Percentiles rank a stretch among this genome's conserved stretches.
Evolutionary conservation across 2,888 invertebrate species (phyloP).

Genomic region (Chloroclysta siterata): DNA sequence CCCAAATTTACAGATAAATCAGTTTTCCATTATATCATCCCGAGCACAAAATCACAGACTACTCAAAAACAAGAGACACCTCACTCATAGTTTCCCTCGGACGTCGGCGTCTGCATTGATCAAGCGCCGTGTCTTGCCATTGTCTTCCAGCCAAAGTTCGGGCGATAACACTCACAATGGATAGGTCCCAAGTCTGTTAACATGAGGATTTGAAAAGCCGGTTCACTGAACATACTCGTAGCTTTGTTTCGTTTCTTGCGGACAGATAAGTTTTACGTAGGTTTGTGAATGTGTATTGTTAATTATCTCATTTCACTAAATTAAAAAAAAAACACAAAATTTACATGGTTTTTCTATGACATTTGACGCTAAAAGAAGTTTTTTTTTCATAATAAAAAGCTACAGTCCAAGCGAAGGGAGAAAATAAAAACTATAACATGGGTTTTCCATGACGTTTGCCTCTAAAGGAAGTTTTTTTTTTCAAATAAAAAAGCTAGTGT

Average conservation of each 20-base stretch:
- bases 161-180: conserved; percentile 61
- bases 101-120: conserved; percentile 24
- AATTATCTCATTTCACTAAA: conserved; percentile 9
- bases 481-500: too few species aligned
- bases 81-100: conserved; percentile 24
- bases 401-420: too few species aligned
- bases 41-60: conserved; percentile 16
- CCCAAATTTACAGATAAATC: conserved; percentile 16
- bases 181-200: conserved; percentile 68
- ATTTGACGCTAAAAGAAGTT: too few species aligned
- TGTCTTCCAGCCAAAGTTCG: conserved; percentile 72
- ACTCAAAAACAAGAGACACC: conserved; percentile 32
- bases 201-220: conserved; percentile 68
- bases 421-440: too few species aligned
- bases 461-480: too few species aligned
- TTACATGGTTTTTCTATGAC: not conserved
- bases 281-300: conserved; percentile 18
- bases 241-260: conserved; percentile 56
- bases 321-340: not conserved
- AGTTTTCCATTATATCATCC: not conserved
- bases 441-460: too few species aligned
- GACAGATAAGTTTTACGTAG: conserved; percentile 38
- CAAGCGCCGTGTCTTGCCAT: conserved; percentile 55
- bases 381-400: too few species aligned
- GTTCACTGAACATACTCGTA: conserved; percentile 45